Conservation (phyloP, 2,888 invertebrate species). For the Salticus scenicus region DNA sequence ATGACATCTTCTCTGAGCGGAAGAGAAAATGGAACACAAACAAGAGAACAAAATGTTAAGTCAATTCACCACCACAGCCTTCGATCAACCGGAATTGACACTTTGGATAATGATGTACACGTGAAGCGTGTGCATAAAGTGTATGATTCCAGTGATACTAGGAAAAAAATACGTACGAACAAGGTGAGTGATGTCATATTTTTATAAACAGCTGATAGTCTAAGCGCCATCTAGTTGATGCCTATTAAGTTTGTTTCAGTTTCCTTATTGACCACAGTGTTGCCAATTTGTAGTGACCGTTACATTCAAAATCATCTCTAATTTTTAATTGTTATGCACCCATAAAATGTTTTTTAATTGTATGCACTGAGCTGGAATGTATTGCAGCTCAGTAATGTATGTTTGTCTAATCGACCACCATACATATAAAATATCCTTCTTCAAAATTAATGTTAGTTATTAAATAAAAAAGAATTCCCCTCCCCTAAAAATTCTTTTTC, state of each 20-base stretch:
- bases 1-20: slow-evolving; percentile 33
- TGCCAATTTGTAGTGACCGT: no score
- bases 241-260: not conserved
- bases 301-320: no score
- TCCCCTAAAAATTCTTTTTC: no score
- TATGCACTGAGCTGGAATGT: no score
- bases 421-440: no score
- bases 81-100: slow-evolving; percentile 18
- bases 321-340: no score
- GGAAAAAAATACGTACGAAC: slow-evolving; percentile 49
- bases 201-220: not conserved
- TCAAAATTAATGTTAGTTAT: no score
- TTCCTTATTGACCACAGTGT: not conserved
- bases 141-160: slow-evolving; percentile 29
- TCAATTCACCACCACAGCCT: slow-evolving; percentile 19
- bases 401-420: no score
- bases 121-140: slow-evolving; percentile 47
- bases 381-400: no score
- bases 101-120: slow-evolving; percentile 44
- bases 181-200: slow-evolving; percentile 39
- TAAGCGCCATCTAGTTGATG: not conserved
- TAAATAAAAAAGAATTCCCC: no score
- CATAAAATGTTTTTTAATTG: no score
- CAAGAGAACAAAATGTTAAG: slow-evolving; percentile 17
- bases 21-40: slow-evolving; percentile 47